Evolutionary conservation across 2,888 invertebrate genomes (phyloP).

Genomic region (Tetheella fluctuosa): DNA sequence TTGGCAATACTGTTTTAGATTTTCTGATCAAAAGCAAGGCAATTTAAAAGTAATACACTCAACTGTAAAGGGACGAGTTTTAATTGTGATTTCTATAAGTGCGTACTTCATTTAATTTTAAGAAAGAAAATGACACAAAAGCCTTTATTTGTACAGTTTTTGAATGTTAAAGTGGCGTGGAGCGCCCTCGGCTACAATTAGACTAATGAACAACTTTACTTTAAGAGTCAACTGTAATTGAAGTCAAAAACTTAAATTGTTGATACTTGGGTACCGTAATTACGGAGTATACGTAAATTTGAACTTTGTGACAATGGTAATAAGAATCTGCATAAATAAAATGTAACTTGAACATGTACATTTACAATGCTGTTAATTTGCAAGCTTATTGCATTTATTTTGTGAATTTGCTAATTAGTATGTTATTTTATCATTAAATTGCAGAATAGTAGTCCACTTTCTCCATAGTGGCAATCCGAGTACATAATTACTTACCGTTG

Average conservation of each 20-base stretch:
- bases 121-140: slow-evolving; percentile 15
- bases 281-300: slow-evolving; percentile 32
- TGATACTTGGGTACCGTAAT: slow-evolving; percentile 39
- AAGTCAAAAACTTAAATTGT: slow-evolving; percentile 57
- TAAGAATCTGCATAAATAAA: slow-evolving; percentile 17
- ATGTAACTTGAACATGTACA: not conserved
- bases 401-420: no score
- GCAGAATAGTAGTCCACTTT: no score
- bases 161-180: slow-evolving; percentile 15
- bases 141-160: slow-evolving; percentile 14
- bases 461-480: no score
- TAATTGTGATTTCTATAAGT: slow-evolving; percentile 6
- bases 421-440: no score
- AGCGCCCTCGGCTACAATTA: slow-evolving; percentile 41
- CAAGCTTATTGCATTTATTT: no score
- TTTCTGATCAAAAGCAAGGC: not conserved
- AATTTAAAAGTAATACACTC: not conserved
- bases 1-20: not conserved
- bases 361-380: not conserved
- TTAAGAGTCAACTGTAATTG: slow-evolving; percentile 46
- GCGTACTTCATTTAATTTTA: slow-evolving; percentile 11
- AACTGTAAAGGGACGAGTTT: slow-evolving; percentile 2
- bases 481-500: no score
- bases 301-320: slow-evolving; percentile 32
- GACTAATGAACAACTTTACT: slow-evolving; percentile 49